Conservation (phyloP, 2,888 invertebrate species). For the Apomyelois bistriatella region DNA sequence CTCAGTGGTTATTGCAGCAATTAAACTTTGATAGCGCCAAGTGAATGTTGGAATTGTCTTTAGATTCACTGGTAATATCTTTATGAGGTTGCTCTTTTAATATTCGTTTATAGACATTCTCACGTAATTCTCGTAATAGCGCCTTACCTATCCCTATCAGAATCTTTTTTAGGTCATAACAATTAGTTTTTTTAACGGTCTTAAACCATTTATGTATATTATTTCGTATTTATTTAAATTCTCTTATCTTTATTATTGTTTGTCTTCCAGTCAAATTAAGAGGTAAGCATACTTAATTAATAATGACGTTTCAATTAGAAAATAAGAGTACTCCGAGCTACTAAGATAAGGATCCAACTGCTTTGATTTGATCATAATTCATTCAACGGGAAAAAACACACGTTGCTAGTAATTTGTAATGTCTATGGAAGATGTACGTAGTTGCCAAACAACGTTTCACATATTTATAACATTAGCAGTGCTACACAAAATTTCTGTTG, state of each 20-base stretch:
- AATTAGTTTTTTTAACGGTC: too few relatives aligned
- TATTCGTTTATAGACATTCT: too few relatives aligned
- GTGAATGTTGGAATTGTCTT: conserved; percentile 26
- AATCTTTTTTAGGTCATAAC: too few relatives aligned
- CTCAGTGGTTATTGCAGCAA: conserved; percentile 70
- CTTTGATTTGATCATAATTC: too few relatives aligned
- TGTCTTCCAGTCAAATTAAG: not conserved
- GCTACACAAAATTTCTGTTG: conserved; percentile 21
- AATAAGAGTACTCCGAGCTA: too few relatives aligned
- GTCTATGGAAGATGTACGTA: not conserved
- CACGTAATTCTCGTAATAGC: too few relatives aligned
- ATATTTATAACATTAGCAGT: conserved; percentile 17
- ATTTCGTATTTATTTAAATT: not conserved
- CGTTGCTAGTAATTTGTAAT: not conserved
- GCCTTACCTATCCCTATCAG: too few relatives aligned
- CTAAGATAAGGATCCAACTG: too few relatives aligned
- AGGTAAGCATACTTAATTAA: too few relatives aligned
- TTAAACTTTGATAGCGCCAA: conserved; percentile 64
- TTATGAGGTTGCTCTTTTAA: not conserved
- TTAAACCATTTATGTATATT: too few relatives aligned
- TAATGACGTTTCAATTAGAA: too few relatives aligned
- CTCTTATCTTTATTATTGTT: not conserved
- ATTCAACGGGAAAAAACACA: not conserved
- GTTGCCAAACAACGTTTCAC: conserved; percentile 7
- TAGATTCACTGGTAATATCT: not conserved